Conservation (phyloP, 2,888 invertebrate species). For the Helobdella robusta region DNA sequence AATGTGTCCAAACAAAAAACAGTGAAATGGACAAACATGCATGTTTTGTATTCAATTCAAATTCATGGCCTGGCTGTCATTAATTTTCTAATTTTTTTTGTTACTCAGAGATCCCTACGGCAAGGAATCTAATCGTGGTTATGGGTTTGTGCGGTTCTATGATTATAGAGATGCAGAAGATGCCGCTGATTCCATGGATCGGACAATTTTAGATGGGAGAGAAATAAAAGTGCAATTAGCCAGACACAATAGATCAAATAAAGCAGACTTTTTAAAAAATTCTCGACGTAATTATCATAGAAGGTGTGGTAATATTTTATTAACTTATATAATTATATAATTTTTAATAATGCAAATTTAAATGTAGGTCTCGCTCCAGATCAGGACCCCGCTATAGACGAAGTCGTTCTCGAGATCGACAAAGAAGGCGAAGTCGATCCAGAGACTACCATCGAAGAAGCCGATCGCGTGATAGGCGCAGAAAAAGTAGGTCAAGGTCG, state of each 20-base stretch:
- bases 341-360: no score
- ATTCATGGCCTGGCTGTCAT: no score
- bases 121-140: conserved; percentile 81
- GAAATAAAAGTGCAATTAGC: conserved; percentile 95
- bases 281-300: conserved; percentile 28
- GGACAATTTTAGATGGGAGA: conserved; percentile 86
- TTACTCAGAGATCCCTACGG: conserved; percentile 78
- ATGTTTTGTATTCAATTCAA: no score
- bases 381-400: conserved; percentile 38
- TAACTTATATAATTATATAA: no score
- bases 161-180: conserved; percentile 95
- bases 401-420: no score
- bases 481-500: background rate
- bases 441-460: no score
- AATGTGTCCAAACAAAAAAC: no score
- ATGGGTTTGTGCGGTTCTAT: conserved; percentile 78
- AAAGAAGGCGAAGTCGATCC: no score
- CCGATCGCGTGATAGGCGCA: background rate
- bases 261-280: conserved; percentile 59
- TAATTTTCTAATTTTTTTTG: no score
- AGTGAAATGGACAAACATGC: no score
- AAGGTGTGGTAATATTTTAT: conserved; percentile 6
- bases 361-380: conserved; percentile 35
- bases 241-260: conserved; percentile 87
- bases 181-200: conserved; percentile 91